phyloP scores from a whole-genome alignment of 2,888 invertebrate species.

The Torymus auratus region DNA sequence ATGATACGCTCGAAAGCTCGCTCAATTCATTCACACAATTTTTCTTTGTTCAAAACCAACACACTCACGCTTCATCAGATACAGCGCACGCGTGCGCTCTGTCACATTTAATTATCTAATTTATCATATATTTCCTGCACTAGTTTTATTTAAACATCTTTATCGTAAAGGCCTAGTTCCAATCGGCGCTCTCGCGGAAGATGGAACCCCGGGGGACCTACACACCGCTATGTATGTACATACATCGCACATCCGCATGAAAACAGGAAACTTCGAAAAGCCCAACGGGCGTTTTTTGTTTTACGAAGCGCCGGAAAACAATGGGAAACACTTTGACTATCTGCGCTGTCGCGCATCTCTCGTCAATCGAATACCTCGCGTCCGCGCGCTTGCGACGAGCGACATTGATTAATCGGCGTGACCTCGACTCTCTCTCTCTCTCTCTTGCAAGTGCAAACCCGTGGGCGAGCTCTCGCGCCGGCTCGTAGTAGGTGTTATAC shows the following conservation, averaged over 20 bases:
- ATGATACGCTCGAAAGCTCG: too few species aligned
- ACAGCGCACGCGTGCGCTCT: not conserved
- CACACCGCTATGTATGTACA: too few species aligned
- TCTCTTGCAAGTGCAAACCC: slow-evolving; percentile 42
- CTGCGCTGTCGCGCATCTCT: too few species aligned
- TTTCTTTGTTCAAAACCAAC: too few species aligned
- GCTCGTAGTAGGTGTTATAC: not conserved
- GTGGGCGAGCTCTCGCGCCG: slow-evolving; percentile 19
- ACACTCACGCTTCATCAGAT: too few species aligned
- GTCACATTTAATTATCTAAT: not conserved
- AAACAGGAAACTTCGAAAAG: slow-evolving; percentile 20
- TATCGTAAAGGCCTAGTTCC: slow-evolving; percentile 29
- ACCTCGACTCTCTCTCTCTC: slow-evolving; percentile 28
- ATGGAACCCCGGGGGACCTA: not conserved
- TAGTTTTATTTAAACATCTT: slow-evolving; percentile 14
- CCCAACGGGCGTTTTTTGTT: too few species aligned
- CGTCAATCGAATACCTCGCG: not conserved
- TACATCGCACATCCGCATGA: not conserved
- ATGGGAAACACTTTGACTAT: too few species aligned
- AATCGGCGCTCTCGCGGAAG: not conserved
- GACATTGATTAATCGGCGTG: slow-evolving; percentile 43
- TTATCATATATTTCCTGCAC: slow-evolving; percentile 38
- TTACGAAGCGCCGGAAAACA: too few species aligned
- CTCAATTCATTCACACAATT: too few species aligned
- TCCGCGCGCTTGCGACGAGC: not conserved